phyloP scores from a whole-genome alignment of 1,140 invertebrate species.

The Drosophila rhopaloa region DNA sequence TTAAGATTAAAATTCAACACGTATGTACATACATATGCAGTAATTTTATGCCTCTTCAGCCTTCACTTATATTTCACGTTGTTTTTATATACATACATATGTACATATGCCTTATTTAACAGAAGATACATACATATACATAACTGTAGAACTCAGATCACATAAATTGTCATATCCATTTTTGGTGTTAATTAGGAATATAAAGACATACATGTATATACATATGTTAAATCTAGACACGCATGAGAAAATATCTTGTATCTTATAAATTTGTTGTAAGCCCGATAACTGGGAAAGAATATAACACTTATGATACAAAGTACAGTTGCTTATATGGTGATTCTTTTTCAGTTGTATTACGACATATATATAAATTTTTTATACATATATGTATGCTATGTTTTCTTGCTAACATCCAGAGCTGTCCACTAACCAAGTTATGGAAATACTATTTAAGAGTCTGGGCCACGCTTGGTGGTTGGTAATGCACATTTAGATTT shows the following conservation, averaged over 20 bases:
- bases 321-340: slow-evolving; percentile 6
- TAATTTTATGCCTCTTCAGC: not conserved
- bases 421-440: slow-evolving; percentile 7
- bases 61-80: slow-evolving; percentile 7
- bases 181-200: slow-evolving; percentile 17
- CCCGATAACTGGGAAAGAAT: slow-evolving; percentile 3
- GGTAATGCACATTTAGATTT: slow-evolving; percentile 62
- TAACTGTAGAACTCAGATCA: slow-evolving; percentile 29
- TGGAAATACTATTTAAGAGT: slow-evolving; percentile 23
- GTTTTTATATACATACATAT: slow-evolving; percentile 12
- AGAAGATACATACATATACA: slow-evolving; percentile 12
- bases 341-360: slow-evolving; percentile 7
- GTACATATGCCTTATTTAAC: slow-evolving; percentile 5
- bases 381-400: slow-evolving; percentile 12
- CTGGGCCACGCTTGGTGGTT: slow-evolving; percentile 9
- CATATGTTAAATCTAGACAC: slow-evolving; percentile 25
- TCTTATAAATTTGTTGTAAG: slow-evolving; percentile 1
- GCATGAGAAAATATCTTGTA: slow-evolving; percentile 23
- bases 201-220: slow-evolving; percentile 6
- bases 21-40: slow-evolving; percentile 6
- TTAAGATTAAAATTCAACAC: slow-evolving; percentile 27
- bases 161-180: slow-evolving; percentile 28
- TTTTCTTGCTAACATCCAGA: slow-evolving; percentile 9
- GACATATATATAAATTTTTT: slow-evolving; percentile 14
- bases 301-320: slow-evolving; percentile 5